Base-by-base conservation (phyloP, 2,113 vertebrate genomes). In the Oriolus oriolus region DNA sequence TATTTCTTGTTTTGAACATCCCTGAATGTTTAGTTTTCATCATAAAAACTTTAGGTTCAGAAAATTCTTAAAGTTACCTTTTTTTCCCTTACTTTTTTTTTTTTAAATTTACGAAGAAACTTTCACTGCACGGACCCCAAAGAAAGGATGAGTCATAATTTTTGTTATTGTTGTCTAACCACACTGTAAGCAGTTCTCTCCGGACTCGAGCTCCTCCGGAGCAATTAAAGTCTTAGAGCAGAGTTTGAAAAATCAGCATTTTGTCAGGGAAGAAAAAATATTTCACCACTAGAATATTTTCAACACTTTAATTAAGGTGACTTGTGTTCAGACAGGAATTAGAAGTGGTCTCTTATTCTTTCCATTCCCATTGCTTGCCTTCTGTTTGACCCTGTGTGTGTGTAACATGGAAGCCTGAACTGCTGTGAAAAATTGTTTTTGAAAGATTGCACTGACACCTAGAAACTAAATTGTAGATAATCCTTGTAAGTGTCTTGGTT, bases 41-140 rank as follows among this genome's bases (percentile, higher is more conserved):
- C 53, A 77, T 3, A 60, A 61, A 77, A 54, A 24, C 3, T 19
- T 54, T 31, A 54, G 6, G 24, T 49, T 73, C 11, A 21, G 47
- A 24, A 1, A 60, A 47, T 69, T 60, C 30, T 77, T 71, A 52
- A 37, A 44, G 20, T 42, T 73, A 7, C 6, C 0, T 60, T 22
- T 37, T 21, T 31, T 5, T 1, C 8, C 15, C 15, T 16, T 35
- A 17, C 15, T 7, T 24, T 33, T 39, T 14, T 31, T 57, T 59
- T 5, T 52, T 17, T 44, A 44, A 8, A 30, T 26, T 53, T 60
- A 22, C 0, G 0, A 14, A 35, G 7, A 76, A 75, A 15, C 4
- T 65, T 84, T 31, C 23, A 42, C 6, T 37, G 2, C 6, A 65
- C 2, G 65, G 22, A 61, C 7, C 6, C 31, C 13, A 44, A 75